These are phyloP conservation scores for Bombus waltoni DNA, from an alignment of 1,140 invertebrate genomes.

Conservation along the genomic window DNA sequence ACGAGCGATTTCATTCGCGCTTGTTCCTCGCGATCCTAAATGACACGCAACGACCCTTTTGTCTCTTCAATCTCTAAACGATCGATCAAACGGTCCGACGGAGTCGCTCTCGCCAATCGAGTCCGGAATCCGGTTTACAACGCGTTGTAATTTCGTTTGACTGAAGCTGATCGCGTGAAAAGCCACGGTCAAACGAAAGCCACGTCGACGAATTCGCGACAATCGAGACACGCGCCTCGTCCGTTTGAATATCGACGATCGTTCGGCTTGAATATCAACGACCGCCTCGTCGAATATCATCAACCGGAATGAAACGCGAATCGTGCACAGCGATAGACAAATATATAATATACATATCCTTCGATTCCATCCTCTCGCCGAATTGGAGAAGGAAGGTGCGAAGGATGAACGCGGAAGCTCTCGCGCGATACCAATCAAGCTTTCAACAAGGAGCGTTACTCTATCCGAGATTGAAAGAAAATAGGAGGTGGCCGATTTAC, in stretches of 20 bases:
- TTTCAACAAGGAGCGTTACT: neutral
- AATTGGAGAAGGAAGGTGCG: neutral
- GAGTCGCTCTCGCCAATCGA: neutral
- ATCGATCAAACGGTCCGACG: neutral
- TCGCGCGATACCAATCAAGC: neutral
- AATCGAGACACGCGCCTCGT: neutral
- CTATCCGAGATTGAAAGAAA: neutral
- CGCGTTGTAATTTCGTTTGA: constrained; percentile 13
- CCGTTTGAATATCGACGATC: neutral
- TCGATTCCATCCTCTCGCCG: neutral
- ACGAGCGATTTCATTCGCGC: constrained; percentile 21
- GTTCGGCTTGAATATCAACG: neutral
- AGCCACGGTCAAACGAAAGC: neutral
- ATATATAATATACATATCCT: neutral
- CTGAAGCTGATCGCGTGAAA: neutral
- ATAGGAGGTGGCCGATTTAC: neutral
- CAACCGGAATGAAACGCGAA: neutral
- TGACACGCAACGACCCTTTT: neutral
- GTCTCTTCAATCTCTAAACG: neutral
- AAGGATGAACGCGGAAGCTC: too few relatives aligned
- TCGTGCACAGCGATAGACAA: neutral
- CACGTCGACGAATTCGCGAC: neutral
- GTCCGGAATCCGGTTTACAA: neutral
- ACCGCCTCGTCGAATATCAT: neutral
- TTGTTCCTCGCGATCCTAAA: neutral